Conservation (phyloP, 1,140 invertebrate species). For the Macrobrachium nipponense region DNA sequence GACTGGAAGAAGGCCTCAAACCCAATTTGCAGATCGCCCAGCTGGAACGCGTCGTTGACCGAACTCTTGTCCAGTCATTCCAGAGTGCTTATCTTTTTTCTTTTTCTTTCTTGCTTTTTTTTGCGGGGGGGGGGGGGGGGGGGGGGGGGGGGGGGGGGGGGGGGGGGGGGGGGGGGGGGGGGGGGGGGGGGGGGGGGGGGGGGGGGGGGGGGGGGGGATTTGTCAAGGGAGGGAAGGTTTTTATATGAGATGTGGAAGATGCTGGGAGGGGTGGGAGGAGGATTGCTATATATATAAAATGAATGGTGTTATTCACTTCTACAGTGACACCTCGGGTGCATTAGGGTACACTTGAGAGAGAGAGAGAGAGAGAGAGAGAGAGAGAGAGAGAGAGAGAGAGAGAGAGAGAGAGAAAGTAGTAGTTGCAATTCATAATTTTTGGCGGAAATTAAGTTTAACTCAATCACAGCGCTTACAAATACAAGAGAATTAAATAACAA, state of each 20-base stretch:
- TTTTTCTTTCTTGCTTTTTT: slow-evolving; percentile 1
- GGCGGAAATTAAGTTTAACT: too few relatives aligned
- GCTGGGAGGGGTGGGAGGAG: neutral
- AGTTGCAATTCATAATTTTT: too few relatives aligned
- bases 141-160: neutral
- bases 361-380: neutral
- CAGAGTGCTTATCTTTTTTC: neutral
- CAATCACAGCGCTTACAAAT: too few relatives aligned
- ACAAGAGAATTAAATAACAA: too few relatives aligned
- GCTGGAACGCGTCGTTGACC: neutral
- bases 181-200: neutral
- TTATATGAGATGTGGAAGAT: neutral
- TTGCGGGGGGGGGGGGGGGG: neutral
- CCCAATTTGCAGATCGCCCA: too few relatives aligned
- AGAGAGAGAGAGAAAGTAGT: slow-evolving; percentile 1
- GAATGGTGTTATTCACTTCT: too few relatives aligned
- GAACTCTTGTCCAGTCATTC: slow-evolving; percentile 3
- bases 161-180: neutral
- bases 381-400: neutral
- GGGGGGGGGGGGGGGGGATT: neutral
- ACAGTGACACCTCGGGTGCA: too few relatives aligned
- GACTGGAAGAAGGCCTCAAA: too few relatives aligned
- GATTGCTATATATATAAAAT: neutral
- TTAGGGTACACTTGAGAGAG: neutral
- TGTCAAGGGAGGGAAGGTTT: neutral